Evolutionary conservation across 2,797 vertebrate genomes (phyloP).

Genomic region (Chelon labrosus): DNA sequence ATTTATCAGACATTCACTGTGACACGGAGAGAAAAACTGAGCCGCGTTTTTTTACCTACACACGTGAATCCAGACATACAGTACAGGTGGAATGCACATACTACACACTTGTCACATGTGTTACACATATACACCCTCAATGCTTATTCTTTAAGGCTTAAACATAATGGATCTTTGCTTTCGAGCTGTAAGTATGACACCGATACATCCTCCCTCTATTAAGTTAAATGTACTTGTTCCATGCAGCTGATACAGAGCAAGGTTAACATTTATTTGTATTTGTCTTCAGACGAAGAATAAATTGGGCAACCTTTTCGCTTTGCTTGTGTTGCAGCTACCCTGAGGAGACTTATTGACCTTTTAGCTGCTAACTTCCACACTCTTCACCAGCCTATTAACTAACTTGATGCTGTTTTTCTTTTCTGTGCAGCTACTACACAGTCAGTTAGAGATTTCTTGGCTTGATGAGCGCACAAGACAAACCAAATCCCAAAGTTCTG

Average conservation of each 20-base stretch:
- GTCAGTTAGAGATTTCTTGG: neutral
- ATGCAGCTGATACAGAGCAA: neutral
- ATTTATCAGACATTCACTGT: constrained; percentile 63
- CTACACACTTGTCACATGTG: neutral
- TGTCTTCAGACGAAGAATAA: neutral
- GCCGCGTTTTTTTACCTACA: neutral
- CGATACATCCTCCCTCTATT: neutral
- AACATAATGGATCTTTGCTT: neutral
- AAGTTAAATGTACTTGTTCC: neutral
- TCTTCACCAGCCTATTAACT: neutral
- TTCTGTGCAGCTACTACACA: neutral
- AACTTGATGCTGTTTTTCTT: neutral
- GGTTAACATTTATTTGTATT: neutral
- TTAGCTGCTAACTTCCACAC: neutral
- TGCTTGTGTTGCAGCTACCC: too few relatives aligned
- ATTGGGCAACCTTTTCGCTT: neutral
- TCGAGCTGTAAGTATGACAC: neutral
- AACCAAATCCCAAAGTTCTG: neutral
- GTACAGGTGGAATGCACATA: constrained; percentile 8
- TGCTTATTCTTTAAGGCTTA: neutral
- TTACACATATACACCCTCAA: neutral
- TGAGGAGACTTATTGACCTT: too few relatives aligned
- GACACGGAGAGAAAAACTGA: constrained; percentile 49
- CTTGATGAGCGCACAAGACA: neutral
- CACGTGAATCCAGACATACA: constrained; percentile 8